Conservation (phyloP, 2,888 invertebrate species). For the Xylota segnis region DNA sequence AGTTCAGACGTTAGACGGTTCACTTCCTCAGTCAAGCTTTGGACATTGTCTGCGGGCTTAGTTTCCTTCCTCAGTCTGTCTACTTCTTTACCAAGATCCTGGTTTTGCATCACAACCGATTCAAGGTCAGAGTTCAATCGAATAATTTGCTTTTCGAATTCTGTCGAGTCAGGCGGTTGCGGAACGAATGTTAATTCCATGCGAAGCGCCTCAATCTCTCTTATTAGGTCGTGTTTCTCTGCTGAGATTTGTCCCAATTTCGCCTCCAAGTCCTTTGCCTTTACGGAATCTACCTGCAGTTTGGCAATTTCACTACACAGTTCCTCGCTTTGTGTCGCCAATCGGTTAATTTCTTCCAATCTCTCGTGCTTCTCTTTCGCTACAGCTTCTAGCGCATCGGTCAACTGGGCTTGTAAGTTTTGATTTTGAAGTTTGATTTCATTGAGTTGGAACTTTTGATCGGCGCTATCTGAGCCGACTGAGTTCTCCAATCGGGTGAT, state of each 20-base stretch:
- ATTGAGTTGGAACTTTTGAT: conserved; percentile 79
- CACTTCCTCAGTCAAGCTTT: conserved; percentile 13
- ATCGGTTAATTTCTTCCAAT: conserved; percentile 35
- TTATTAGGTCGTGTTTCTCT: conserved; percentile 68
- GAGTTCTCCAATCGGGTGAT: conserved; percentile 73
- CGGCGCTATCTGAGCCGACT: conserved; percentile 78
- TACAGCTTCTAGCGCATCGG: conserved; percentile 76
- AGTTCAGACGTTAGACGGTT: conserved; percentile 26
- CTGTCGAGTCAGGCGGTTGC: conserved; percentile 13
- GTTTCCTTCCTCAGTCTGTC: conserved; percentile 37
- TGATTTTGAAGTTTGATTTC: conserved; percentile 79
- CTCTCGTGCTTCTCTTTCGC: conserved; percentile 61
- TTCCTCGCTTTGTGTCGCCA: conserved; percentile 48
- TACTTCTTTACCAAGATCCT: conserved; percentile 59
- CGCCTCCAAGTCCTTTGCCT: conserved; percentile 46
- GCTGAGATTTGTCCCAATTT: conserved; percentile 60
- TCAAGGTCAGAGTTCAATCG: conserved; percentile 43
- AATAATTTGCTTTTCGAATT: conserved; percentile 33
- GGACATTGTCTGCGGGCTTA: background rate
- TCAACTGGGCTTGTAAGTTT: conserved; percentile 79
- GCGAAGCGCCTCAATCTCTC: conserved; percentile 66
- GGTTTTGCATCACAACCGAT: conserved; percentile 63
- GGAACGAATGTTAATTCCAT: conserved; percentile 55
- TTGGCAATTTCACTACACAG: conserved; percentile 51
- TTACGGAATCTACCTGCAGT: conserved; percentile 45